These are phyloP conservation scores for Opisthograptis luteolata DNA, from an alignment of 2,888 invertebrate genomes.

Conservation along the genomic window DNA sequence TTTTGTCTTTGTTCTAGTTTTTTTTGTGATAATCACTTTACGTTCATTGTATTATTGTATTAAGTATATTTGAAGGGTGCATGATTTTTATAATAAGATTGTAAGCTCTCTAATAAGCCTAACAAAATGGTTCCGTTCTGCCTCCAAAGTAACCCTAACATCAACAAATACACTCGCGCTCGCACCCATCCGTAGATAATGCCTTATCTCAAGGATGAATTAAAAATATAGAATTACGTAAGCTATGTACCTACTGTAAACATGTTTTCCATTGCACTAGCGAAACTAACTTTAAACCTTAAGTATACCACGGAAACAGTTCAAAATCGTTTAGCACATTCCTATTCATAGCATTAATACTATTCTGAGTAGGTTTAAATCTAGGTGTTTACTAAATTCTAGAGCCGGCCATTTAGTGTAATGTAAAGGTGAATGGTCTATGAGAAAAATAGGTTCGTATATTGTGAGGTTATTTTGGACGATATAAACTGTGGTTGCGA, in stretches of 20 bases:
- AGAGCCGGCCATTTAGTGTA: slow-evolving; percentile 14
- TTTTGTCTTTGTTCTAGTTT: too few relatives aligned
- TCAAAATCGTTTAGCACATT: neutral
- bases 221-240: slow-evolving; percentile 54
- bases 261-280: slow-evolving; percentile 50
- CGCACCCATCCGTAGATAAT: slow-evolving; percentile 46
- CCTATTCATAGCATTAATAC: slow-evolving; percentile 9
- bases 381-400: slow-evolving; percentile 25
- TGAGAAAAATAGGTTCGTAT: slow-evolving; percentile 23
- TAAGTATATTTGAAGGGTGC: neutral
- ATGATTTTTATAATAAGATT: too few relatives aligned
- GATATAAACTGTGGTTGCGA: neutral
- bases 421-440: slow-evolving; percentile 26
- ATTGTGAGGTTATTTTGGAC: slow-evolving; percentile 10
- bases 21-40: too few relatives aligned
- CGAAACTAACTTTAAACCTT: slow-evolving; percentile 8
- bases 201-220: slow-evolving; percentile 61
- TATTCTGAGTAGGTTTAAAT: slow-evolving; percentile 11
- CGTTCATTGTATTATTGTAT: too few relatives aligned
- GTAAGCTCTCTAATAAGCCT: too few relatives aligned
- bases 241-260: slow-evolving; percentile 46
- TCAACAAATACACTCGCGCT: slow-evolving; percentile 33
- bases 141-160: slow-evolving; percentile 15
- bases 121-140: neutral
- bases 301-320: neutral